These are phyloP conservation scores for Caenorhabditis sp. DNA, from an alignment of 2,888 invertebrate species.

Conservation along the genomic window DNA sequence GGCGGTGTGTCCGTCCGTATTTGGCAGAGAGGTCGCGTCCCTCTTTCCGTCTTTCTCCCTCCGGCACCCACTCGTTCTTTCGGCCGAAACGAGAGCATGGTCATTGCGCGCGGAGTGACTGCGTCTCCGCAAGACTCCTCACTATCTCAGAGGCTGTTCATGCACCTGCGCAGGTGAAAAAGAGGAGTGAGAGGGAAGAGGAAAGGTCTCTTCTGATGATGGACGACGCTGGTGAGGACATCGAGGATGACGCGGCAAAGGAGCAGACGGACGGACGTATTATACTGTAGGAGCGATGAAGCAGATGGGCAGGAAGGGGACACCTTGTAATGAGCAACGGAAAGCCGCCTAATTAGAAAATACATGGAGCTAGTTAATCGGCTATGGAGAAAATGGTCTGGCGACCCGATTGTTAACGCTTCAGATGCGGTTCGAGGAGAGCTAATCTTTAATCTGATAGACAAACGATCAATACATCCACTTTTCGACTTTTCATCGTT, in stretches of 20 bases:
- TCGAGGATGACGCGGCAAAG: conserved; percentile 9
- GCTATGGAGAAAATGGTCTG: too few species aligned
- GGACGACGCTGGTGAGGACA: conserved; percentile 15
- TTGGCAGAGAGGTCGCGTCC: conserved; percentile 29
- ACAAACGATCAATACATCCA: too few species aligned
- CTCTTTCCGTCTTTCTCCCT: conserved; percentile 9
- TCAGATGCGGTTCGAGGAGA: too few species aligned
- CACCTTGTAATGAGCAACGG: too few species aligned
- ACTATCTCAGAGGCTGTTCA: conserved; percentile 25
- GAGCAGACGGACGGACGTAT: background rate
- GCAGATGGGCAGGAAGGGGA: conserved; percentile 5
- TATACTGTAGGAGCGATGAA: conserved; percentile 4
- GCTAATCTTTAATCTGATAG: too few species aligned
- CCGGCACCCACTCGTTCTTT: conserved; percentile 4
- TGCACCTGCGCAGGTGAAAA: conserved; percentile 53
- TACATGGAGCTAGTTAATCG: too few species aligned
- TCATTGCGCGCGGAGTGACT: conserved; percentile 32
- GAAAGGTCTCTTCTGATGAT: conserved; percentile 25
- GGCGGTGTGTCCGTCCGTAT: conserved; percentile 3
- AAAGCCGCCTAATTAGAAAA: too few species aligned
- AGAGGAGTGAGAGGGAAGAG: background rate
- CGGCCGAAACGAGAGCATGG: conserved; percentile 39
- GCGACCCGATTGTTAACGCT: too few species aligned
- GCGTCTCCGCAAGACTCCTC: conserved; percentile 16
- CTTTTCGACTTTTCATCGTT: conserved; percentile 21